Conservation (phyloP, 1,140 invertebrate species). For the Halyomorpha halys region DNA sequence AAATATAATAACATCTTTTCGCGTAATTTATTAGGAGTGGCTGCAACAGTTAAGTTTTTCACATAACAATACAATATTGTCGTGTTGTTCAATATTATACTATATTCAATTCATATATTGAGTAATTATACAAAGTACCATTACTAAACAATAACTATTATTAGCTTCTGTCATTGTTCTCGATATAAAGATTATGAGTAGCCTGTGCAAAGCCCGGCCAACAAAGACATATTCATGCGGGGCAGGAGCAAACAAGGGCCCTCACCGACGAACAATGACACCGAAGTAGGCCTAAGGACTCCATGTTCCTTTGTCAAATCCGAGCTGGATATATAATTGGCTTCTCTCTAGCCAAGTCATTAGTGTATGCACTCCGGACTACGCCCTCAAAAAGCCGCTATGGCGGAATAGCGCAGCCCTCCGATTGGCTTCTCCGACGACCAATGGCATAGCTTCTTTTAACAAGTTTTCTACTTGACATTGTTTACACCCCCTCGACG, state of each 20-base stretch:
- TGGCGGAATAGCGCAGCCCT: not conserved
- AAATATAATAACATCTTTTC: too few relatives aligned
- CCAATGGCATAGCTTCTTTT: not conserved
- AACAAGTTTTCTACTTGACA: conserved; percentile 4
- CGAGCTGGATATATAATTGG: conserved; percentile 1
- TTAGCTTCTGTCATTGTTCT: too few relatives aligned
- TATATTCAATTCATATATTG: too few relatives aligned
- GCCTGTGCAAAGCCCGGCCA: too few relatives aligned
- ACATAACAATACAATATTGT: too few relatives aligned
- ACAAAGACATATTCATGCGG: too few relatives aligned
- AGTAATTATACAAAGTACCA: too few relatives aligned
- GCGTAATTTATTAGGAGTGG: too few relatives aligned
- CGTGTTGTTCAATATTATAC: too few relatives aligned
- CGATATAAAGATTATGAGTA: too few relatives aligned
- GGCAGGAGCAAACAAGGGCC: not conserved
- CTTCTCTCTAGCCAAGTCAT: not conserved
- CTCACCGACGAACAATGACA: not conserved
- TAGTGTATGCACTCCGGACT: not conserved
- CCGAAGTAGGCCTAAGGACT: not conserved
- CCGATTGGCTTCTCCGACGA: not conserved
- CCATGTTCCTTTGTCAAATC: not conserved
- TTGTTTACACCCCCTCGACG: not conserved
- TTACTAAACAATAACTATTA: too few relatives aligned
- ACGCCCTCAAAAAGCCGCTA: not conserved
- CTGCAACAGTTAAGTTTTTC: too few relatives aligned